A percentile compares a stretch with the other conserved stretches of the same genome.
These are phyloP conservation scores for Grallaria varia DNA, from an alignment of 2,113 vertebrate species.

Conservation along the genomic window DNA sequence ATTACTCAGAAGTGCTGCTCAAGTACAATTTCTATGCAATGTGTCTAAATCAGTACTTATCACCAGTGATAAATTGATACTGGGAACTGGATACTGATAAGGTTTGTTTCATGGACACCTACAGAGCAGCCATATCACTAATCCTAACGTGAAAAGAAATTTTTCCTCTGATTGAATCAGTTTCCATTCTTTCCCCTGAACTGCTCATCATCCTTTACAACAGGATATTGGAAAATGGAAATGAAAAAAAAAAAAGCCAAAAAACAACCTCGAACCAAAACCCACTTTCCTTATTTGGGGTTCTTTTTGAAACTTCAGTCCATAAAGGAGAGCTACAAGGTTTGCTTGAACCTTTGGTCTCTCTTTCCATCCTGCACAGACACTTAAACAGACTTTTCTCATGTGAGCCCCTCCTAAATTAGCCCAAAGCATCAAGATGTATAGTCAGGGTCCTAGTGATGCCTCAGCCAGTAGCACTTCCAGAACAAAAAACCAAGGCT, in stretches of 20 bases:
- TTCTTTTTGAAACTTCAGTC: not conserved
- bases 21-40: not conserved
- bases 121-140: not conserved
- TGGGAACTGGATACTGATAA: not conserved
- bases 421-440: not conserved
- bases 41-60: not conserved
- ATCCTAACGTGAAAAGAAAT: not conserved
- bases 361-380: not conserved
- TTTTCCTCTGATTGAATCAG: not conserved
- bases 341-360: not conserved
- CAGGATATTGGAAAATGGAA: not conserved
- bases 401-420: not conserved
- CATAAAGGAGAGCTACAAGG: not conserved
- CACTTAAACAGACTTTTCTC: not conserved
- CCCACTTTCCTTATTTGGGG: not conserved
- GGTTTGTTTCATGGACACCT: not conserved
- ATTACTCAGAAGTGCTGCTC: conserved; percentile 29
- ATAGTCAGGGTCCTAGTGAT: not conserved
- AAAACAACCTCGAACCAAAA: not conserved
- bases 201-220: not conserved
- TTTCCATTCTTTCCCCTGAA: not conserved
- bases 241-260: too few relatives aligned
- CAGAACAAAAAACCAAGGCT: not conserved
- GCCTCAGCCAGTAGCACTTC: not conserved
- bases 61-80: not conserved